Evolutionary conservation across 2,888 invertebrate genomes (phyloP).

Genomic region (Lottia scabra): DNA sequence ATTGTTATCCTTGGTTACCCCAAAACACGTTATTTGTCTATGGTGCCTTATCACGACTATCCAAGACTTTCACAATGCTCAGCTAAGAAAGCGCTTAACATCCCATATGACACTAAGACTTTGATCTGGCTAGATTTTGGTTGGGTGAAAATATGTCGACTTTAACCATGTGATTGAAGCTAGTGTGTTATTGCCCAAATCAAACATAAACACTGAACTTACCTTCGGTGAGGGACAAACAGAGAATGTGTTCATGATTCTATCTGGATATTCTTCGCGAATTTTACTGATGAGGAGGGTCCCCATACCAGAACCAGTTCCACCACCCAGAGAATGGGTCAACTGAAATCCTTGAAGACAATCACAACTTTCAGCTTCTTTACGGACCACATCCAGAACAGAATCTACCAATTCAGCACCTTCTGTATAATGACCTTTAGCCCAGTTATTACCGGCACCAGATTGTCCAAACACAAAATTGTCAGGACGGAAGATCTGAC

Average conservation of each 20-base stretch:
- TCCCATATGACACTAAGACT: too few relatives aligned
- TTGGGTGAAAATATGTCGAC: too few relatives aligned
- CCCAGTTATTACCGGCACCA: slow-evolving; percentile 1
- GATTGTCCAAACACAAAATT: neutral
- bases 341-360: neutral
- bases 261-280: neutral
- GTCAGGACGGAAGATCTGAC: too few relatives aligned
- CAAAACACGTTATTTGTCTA: too few relatives aligned
- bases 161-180: too few relatives aligned
- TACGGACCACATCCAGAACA: neutral
- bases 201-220: neutral
- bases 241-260: neutral
- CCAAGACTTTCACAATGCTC: too few relatives aligned
- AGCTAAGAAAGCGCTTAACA: too few relatives aligned
- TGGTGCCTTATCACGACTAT: too few relatives aligned
- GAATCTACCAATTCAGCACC: neutral
- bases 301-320: neutral
- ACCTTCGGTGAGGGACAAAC: neutral
- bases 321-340: neutral
- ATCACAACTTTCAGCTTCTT: neutral
- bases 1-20: too few relatives aligned
- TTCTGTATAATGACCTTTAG: slow-evolving; percentile 3
- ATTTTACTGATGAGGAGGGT: neutral
- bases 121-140: too few relatives aligned
- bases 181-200: too few relatives aligned